These are phyloP conservation scores for Phataginus tricuspis DNA, from an alignment of 2,797 vertebrate species.

Conservation along the genomic window DNA sequence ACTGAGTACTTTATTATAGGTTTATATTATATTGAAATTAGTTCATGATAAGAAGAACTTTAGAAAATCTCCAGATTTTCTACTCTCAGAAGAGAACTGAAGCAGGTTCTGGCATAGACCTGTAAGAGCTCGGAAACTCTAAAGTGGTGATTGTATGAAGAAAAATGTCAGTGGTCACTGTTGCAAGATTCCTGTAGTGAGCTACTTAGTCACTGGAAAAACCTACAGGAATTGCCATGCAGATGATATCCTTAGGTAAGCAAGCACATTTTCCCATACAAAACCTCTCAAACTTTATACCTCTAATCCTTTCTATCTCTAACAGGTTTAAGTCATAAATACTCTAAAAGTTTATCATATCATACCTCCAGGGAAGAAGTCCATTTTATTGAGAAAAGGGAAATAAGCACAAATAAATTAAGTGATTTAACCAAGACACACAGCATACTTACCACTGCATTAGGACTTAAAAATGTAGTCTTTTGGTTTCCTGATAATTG, in stretches of 20 bases:
- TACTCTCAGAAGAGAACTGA: background rate
- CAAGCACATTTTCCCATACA: background rate
- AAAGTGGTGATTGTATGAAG: background rate
- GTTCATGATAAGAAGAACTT: background rate
- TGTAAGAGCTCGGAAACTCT: background rate
- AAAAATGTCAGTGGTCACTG: background rate
- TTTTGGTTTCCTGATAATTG: conserved; percentile 17
- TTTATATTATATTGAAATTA: background rate
- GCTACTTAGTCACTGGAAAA: background rate
- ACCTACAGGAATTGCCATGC: background rate
- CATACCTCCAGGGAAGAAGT: background rate
- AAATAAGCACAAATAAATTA: background rate
- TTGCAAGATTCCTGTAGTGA: background rate
- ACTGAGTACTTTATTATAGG: background rate
- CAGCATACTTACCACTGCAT: background rate
- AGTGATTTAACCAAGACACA: background rate
- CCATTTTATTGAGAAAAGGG: background rate
- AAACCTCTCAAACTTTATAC: background rate
- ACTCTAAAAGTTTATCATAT: background rate
- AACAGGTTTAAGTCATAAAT: background rate
- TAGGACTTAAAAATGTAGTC: background rate
- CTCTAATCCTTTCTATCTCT: background rate
- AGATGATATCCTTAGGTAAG: background rate
- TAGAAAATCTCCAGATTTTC: background rate
- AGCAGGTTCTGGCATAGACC: background rate